A percentile compares a stretch with the other conserved stretches of the same genome.
These are phyloP conservation scores for Biston betularia DNA, from an alignment of 2,888 invertebrate species.

Conservation along the genomic window DNA sequence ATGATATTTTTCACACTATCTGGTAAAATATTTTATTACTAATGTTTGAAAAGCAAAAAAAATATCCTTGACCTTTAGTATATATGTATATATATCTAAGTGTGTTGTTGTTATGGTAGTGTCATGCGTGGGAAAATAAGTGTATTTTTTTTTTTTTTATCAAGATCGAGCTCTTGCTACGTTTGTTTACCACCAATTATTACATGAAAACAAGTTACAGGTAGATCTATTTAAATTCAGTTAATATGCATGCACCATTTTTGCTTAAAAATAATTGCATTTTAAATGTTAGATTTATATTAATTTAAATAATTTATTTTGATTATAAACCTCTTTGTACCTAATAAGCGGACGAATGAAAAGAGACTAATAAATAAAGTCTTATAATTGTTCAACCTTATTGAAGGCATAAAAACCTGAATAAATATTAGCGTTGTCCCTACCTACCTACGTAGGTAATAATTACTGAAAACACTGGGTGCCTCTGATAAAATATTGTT, in stretches of 20 bases:
- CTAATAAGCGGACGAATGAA: conserved; percentile 5
- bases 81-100: too few relatives aligned
- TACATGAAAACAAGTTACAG: too few relatives aligned
- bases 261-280: neutral
- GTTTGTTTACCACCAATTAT: too few relatives aligned
- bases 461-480: conserved; percentile 29
- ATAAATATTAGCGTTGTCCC: conserved; percentile 37
- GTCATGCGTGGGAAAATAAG: too few relatives aligned
- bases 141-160: too few relatives aligned
- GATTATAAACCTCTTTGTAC: neutral
- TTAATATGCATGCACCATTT: too few relatives aligned
- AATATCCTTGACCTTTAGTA: too few relatives aligned
- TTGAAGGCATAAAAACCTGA: conserved; percentile 38
- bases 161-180: too few relatives aligned
- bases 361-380: conserved; percentile 31
- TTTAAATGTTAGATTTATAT: neutral
- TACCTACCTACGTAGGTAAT: conserved; percentile 28
- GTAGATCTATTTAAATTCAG: too few relatives aligned
- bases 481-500: conserved; percentile 33
- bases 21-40: too few relatives aligned
- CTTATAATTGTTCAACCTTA: conserved; percentile 30
- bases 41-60: neutral
- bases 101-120: too few relatives aligned
- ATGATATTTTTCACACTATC: too few relatives aligned
- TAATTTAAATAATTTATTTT: neutral